phyloP scores from a whole-genome alignment of 2,113 vertebrate species.

The Morone chrysops region DNA sequence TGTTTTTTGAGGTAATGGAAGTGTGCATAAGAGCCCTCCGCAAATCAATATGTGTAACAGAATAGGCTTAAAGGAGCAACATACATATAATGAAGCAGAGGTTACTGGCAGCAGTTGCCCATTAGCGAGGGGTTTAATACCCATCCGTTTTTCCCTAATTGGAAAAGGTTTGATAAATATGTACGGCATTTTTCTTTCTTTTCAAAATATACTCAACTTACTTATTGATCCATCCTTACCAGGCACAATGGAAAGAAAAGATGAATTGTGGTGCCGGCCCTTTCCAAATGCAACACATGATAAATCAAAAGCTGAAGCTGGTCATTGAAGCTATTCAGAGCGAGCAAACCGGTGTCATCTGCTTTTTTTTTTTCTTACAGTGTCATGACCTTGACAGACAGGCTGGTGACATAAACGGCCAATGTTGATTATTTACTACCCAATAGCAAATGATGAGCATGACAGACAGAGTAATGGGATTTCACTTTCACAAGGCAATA shows the following conservation, averaged over 20 bases:
- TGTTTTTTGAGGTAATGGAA: constrained; percentile 35
- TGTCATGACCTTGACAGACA: constrained; percentile 73
- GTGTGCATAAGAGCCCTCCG: constrained; percentile 17
- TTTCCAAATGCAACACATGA: constrained; percentile 10
- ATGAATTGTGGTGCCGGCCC: constrained; percentile 29
- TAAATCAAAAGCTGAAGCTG: constrained; percentile 43
- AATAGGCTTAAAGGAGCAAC: constrained; percentile 24
- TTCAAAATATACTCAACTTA: constrained; percentile 25
- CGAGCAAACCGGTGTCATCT: not conserved
- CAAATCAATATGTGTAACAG: constrained; percentile 26
- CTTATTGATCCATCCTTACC: constrained; percentile 38
- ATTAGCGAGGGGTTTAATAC: constrained; percentile 12
- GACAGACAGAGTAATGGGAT: constrained; percentile 65
- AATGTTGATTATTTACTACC: constrained; percentile 62
- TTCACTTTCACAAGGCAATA: constrained; percentile 52
- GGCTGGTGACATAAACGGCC: constrained; percentile 39
- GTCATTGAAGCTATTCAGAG: constrained; percentile 16
- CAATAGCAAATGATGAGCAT: constrained; percentile 57
- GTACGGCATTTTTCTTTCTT: not conserved
- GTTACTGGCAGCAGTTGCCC: not conserved
- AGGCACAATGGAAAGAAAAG: constrained; percentile 29
- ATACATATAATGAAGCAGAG: constrained; percentile 14
- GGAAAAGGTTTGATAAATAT: constrained; percentile 44
- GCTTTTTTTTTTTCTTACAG: not conserved
- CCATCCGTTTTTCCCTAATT: constrained; percentile 3